Conservation (phyloP, 2,113 vertebrate species). For the Dunckerocampus dactyliophorus region DNA sequence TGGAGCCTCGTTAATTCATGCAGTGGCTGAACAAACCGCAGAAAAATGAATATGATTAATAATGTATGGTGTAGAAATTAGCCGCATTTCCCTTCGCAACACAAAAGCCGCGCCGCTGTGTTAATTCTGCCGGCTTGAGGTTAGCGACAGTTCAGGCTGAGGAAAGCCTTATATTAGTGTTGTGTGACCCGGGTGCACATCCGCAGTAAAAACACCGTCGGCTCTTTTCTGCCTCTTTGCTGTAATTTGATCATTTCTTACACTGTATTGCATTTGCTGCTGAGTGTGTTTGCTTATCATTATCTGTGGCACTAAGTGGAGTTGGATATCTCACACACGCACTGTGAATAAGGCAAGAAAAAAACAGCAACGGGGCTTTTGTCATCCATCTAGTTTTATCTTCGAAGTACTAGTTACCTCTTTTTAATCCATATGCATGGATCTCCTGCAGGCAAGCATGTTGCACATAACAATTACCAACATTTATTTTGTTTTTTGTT, state of each 20-base stretch:
- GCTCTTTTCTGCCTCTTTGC: background rate
- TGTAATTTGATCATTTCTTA: background rate
- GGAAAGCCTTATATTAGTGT: background rate
- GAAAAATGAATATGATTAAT: slow-evolving; percentile 47
- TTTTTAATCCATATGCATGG: too few relatives aligned
- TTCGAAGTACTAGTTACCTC: too few relatives aligned
- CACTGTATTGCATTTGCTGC: background rate
- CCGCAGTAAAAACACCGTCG: background rate
- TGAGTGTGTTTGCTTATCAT: slow-evolving; percentile 9
- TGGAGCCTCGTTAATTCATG: slow-evolving; percentile 38
- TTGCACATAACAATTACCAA: too few relatives aligned
- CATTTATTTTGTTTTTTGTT: too few relatives aligned
- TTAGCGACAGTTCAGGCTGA: background rate
- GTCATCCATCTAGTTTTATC: background rate
- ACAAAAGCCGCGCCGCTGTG: slow-evolving; percentile 1
- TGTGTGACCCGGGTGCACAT: background rate
- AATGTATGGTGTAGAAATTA: slow-evolving; percentile 43
- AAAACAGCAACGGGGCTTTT: background rate
- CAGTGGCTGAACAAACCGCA: slow-evolving; percentile 36
- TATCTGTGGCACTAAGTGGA: background rate
- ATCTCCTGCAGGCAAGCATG: too few relatives aligned
- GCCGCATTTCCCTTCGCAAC: slow-evolving; percentile 16
- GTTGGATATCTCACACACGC: background rate
- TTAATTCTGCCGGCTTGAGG: background rate
- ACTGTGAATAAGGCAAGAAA: background rate